Conservation (phyloP, 2,113 vertebrate species). For the Antechinus stuartii region DNA sequence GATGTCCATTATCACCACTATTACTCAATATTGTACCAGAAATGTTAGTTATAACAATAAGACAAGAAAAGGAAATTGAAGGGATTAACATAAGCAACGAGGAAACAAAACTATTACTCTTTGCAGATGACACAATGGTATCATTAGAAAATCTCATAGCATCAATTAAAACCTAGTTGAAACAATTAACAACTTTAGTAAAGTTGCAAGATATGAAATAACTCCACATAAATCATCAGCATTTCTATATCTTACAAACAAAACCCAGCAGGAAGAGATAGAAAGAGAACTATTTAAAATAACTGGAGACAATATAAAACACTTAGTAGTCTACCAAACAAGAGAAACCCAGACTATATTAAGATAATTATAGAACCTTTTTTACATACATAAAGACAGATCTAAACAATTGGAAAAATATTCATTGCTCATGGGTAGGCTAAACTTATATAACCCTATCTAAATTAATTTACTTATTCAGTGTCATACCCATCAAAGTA, state of each 20-base stretch:
- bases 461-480: not conserved
- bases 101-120: not conserved
- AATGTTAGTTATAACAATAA: not conserved
- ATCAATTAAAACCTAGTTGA: not conserved
- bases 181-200: not conserved
- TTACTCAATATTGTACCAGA: not conserved
- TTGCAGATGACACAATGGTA: not conserved
- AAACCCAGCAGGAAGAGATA: not conserved
- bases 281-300: not conserved
- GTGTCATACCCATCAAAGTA: not conserved
- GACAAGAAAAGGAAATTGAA: not conserved
- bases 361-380: not conserved
- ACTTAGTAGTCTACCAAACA: not conserved
- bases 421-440: not conserved
- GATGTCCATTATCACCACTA: not conserved
- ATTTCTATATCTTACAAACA: not conserved
- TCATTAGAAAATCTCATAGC: not conserved
- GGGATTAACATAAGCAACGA: not conserved
- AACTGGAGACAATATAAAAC: not conserved
- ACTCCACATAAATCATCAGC: not conserved
- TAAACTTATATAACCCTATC: not conserved
- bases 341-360: not conserved
- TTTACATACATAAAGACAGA: not conserved
- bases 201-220: not conserved
- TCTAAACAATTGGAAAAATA: not conserved